phyloP scores from a whole-genome alignment of 2,888 invertebrate species.

The Caenorhabditis uteleia region DNA sequence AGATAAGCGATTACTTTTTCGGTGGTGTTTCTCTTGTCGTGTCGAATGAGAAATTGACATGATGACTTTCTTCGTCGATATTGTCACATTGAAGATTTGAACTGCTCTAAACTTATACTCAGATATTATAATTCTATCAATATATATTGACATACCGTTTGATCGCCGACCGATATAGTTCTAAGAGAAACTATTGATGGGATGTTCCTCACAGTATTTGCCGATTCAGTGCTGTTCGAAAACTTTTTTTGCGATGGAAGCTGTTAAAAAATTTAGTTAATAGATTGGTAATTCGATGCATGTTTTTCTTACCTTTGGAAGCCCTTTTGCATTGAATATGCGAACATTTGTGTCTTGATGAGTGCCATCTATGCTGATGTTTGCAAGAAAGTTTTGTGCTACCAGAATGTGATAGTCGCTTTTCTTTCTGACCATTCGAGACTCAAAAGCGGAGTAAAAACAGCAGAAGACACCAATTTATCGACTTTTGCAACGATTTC shows the following conservation, averaged over 20 bases:
- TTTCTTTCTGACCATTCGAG: constrained; percentile 29
- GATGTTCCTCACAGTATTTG: constrained; percentile 16
- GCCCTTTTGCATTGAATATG: constrained; percentile 45
- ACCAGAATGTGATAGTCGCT: constrained; percentile 77
- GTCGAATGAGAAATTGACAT: too few species aligned
- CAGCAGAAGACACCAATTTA: too few species aligned
- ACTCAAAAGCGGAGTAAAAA: too few species aligned
- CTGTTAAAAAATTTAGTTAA: constrained; percentile 7
- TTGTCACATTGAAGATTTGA: too few species aligned
- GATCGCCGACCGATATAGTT: constrained; percentile 17
- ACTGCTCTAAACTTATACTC: too few species aligned
- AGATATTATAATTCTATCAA: too few species aligned
- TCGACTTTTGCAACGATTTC: too few species aligned
- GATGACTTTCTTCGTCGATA: too few species aligned
- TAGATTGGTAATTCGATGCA: neutral
- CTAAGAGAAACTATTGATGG: constrained; percentile 22
- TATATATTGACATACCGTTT: too few species aligned
- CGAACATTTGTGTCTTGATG: constrained; percentile 75
- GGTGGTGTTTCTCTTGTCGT: constrained; percentile 1
- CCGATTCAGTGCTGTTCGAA: constrained; percentile 13
- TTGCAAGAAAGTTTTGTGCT: constrained; percentile 90
- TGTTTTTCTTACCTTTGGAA: constrained; percentile 27
- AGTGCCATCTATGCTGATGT: constrained; percentile 91
- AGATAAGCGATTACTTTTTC: neutral
- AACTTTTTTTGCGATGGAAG: constrained; percentile 22